These are phyloP conservation scores for Chloromyia formosa DNA, from an alignment of 2,888 invertebrate genomes.

Conservation along the genomic window DNA sequence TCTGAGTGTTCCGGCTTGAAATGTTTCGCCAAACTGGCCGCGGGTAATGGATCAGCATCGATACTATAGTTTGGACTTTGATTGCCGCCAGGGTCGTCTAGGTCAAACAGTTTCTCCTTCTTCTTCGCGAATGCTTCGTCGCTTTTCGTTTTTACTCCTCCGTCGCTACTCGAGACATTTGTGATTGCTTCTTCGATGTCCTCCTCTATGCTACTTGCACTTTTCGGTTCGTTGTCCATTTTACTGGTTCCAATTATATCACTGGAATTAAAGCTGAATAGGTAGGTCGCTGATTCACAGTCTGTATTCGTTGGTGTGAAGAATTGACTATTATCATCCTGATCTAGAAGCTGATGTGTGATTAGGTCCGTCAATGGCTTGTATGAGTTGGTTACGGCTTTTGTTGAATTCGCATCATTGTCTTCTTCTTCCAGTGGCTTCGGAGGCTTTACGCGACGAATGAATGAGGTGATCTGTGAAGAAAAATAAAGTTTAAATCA, in stretches of 20 bases:
- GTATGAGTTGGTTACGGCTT: no score
- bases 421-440: not conserved
- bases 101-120: slow-evolving; percentile 48
- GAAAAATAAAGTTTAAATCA: slow-evolving; percentile 8
- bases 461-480: slow-evolving; percentile 60
- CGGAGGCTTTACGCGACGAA: slow-evolving; percentile 55
- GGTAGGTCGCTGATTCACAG: slow-evolving; percentile 9
- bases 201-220: slow-evolving; percentile 57
- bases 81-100: slow-evolving; percentile 48
- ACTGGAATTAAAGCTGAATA: not conserved
- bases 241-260: slow-evolving; percentile 13
- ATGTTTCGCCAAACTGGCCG: slow-evolving; percentile 61
- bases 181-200: slow-evolving; percentile 61
- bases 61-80: slow-evolving; percentile 58
- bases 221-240: slow-evolving; percentile 45
- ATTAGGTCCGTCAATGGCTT: slow-evolving; percentile 38
- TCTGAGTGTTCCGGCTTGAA: slow-evolving; percentile 52
- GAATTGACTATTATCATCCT: slow-evolving; percentile 2
- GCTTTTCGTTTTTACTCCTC: slow-evolving; percentile 47
- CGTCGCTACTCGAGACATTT: slow-evolving; percentile 48
- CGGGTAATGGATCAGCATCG: slow-evolving; percentile 61
- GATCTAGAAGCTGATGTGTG: not conserved
- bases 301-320: not conserved
- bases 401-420: not conserved
- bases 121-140: slow-evolving; percentile 39